Evolutionary conservation across 2,113 vertebrate genomes (phyloP), one percentile per base, ranked within the genome.

Genomic region (Notechis scutatus): DNA sequence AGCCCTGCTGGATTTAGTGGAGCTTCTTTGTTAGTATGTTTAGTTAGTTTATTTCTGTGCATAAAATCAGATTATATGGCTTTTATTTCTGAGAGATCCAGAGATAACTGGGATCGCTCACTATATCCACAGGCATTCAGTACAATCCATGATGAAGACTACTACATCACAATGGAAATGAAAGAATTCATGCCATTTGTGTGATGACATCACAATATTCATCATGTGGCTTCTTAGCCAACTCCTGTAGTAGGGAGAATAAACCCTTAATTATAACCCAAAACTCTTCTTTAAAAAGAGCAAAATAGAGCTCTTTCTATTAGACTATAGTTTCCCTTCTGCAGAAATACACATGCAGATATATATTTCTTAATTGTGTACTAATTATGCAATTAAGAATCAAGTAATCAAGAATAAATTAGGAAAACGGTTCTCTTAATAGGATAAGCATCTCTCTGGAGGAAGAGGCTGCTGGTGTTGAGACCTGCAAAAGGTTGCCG

Each of bases 301-400:
- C 34, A n/a, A 74, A 91, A 90, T 4, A 0, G 14, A 91, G 42
- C 21, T 87, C 74, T 29, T 89, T 87, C 89, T 57, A 64, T 81
- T 94, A 96, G 92, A 54, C 39, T 93, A 0, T 86, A 54, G 94
- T 96, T 96, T 94, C 90, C 64, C 95, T 4, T 1, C 61, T 18
- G 88, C 21, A 93, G 90, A 92, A 90, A 95, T 89, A 94, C 81
- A 91, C 89, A 93, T 85, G 52, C 8, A 42, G 7, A 91, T 50
- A 55, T 47, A 92, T 93, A 91, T 23, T 94, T 89, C 92, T 90
- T 20, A 57, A 86, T 86, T 90, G 93, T 54, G 89, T 81, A 55
- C 86, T 93, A 94, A 92, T 93, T 95, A 93, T 50, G 39, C 9
- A 93, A 94, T 88, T 91, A 96, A 56, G 94, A 93, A 89, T 89